A percentile compares a stretch with the other conserved stretches of the same genome.
Conservation (phyloP, 2,888 invertebrate species). For the Agonopterix alstromeriana region DNA sequence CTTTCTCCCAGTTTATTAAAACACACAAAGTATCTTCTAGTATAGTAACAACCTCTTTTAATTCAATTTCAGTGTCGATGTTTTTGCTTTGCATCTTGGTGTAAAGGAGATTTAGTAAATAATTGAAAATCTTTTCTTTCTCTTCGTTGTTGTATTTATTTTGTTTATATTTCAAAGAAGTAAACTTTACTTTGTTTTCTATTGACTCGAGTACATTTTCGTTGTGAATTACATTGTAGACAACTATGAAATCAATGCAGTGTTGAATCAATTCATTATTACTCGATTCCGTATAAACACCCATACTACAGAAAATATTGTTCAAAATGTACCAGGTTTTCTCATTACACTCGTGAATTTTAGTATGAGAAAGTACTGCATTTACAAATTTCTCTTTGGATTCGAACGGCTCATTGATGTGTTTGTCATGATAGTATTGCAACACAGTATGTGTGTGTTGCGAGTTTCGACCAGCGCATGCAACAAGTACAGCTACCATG, state of each 20-base stretch:
- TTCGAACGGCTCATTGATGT: slow-evolving; percentile 40
- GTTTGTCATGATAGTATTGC: too few relatives aligned
- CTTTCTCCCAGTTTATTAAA: slow-evolving; percentile 36
- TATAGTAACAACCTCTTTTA: slow-evolving; percentile 16
- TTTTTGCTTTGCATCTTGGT: slow-evolving; percentile 20
- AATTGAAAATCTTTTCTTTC: slow-evolving; percentile 37
- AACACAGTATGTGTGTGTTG: slow-evolving; percentile 33
- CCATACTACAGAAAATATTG: slow-evolving; percentile 49
- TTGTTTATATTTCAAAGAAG: slow-evolving; percentile 26
- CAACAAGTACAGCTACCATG: slow-evolving; percentile 38
- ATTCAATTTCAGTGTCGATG: slow-evolving; percentile 24
- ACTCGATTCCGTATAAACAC: slow-evolving; percentile 46
- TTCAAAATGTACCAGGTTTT: slow-evolving; percentile 44
- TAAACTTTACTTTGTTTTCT: slow-evolving; percentile 38
- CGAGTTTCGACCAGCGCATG: slow-evolving; percentile 29
- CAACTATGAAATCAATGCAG: slow-evolving; percentile 38
- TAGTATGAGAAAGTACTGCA: slow-evolving; percentile 28
- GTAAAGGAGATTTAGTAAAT: slow-evolving; percentile 25
- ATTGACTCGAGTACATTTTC: slow-evolving; percentile 38
- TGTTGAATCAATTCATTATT: slow-evolving; percentile 29
- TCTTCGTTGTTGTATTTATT: slow-evolving; percentile 30
- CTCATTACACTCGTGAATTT: slow-evolving; percentile 28
- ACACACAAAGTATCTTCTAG: slow-evolving; percentile 21
- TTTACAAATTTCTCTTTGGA: slow-evolving; percentile 3
- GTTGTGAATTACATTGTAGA: slow-evolving; percentile 40